Evolutionary conservation across 1,140 invertebrate genomes (phyloP).

Genomic region (Ridgeia piscesae): DNA sequence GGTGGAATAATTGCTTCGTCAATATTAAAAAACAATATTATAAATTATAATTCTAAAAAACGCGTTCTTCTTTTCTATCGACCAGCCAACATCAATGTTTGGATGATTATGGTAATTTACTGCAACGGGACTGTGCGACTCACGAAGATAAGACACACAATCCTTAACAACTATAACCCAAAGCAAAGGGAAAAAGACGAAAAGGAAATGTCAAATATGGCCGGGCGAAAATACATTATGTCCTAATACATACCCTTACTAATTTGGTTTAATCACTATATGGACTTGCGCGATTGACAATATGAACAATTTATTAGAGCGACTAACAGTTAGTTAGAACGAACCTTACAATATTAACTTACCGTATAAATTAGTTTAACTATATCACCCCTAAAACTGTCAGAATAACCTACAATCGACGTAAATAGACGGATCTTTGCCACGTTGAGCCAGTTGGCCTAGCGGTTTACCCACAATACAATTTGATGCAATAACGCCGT

Average conservation of each 20-base stretch:
- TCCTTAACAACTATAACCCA: no score
- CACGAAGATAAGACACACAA: no score
- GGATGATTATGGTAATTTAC: no score
- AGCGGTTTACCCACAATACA: constrained; percentile 5
- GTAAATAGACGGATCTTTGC: not conserved
- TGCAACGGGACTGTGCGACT: no score
- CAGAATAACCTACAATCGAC: not conserved
- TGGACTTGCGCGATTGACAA: not conserved
- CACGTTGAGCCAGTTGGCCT: not conserved
- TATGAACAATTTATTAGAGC: not conserved
- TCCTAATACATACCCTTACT: not conserved
- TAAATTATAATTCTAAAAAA: no score
- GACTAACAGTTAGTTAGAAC: not conserved
- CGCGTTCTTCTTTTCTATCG: no score
- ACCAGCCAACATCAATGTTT: no score
- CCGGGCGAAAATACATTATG: not conserved
- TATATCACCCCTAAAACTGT: not conserved
- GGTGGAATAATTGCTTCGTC: no score
- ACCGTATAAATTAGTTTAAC: not conserved
- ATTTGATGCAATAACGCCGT: not conserved
- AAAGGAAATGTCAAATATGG: not conserved
- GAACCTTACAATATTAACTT: not conserved
- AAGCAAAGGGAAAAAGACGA: no score
- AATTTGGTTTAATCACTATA: not conserved
- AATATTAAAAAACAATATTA: no score